Evolutionary conservation across 92 coral and sea anemone genomes (phyloP).

Genomic region (Porites rus): DNA sequence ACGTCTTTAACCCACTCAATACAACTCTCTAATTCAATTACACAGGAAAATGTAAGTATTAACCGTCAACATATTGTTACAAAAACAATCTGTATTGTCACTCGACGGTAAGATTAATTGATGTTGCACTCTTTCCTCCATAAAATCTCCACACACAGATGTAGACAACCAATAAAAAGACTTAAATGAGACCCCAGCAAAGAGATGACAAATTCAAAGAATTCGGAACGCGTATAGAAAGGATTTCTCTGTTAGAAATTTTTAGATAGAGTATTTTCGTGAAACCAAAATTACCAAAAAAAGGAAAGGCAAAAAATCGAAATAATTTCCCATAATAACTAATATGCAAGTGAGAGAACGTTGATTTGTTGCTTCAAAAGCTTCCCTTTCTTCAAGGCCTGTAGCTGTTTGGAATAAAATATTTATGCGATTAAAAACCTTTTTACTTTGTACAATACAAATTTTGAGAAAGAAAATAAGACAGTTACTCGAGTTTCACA

Average conservation of each 20-base stretch:
- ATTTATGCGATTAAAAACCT: constrained; percentile 18
- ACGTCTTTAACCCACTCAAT: background rate
- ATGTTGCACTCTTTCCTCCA: background rate
- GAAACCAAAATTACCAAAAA: background rate
- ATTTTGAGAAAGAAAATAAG: background rate
- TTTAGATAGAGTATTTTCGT: background rate
- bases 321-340: background rate
- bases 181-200: too few relatives aligned
- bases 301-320: background rate
- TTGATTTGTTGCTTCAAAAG: constrained; percentile 51
- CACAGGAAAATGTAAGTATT: background rate
- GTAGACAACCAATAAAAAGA: too few relatives aligned
- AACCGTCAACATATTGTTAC: background rate
- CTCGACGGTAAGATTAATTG: background rate
- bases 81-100: background rate
- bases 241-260: too few relatives aligned
- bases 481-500: background rate
- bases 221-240: too few relatives aligned
- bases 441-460: background rate
- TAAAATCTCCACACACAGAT: too few relatives aligned
- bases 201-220: too few relatives aligned
- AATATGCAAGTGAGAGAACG: constrained; percentile 28
- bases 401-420: constrained; percentile 71
- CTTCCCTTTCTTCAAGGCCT: constrained; percentile 57
- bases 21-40: background rate